A percentile compares a stretch with the other conserved stretches of the same genome.
Evolutionary conservation across 2,888 invertebrate genomes (phyloP).

Genomic region (Tryphoninae sp.): DNA sequence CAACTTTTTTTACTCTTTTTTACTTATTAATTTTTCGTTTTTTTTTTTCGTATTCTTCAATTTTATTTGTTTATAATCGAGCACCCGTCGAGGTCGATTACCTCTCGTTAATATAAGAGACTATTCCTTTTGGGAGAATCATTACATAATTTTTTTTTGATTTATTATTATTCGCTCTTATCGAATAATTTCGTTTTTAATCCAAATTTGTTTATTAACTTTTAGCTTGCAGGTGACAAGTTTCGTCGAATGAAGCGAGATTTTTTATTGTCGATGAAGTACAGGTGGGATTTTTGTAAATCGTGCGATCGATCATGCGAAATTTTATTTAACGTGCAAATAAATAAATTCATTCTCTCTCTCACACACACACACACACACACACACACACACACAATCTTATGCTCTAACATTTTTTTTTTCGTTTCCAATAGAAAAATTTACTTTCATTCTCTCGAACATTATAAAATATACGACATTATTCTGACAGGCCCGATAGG

Average conservation of each 20-base stretch:
- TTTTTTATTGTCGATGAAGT: not conserved
- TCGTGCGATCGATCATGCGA: not conserved
- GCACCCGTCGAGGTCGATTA: constrained; percentile 65
- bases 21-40: not conserved
- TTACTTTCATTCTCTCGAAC: constrained; percentile 43
- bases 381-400: not conserved
- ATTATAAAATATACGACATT: constrained; percentile 37
- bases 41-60: constrained; percentile 19
- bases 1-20: constrained; percentile 40
- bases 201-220: no score
- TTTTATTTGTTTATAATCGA: constrained; percentile 45
- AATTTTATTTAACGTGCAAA: constrained; percentile 30
- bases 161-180: not conserved
- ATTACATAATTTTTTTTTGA: constrained; percentile 22
- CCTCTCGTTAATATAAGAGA: constrained; percentile 71
- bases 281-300: not conserved
- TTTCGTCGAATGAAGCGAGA: not conserved
- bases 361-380: constrained; percentile 8
- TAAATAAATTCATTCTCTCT: constrained; percentile 23
- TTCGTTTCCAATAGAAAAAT: constrained; percentile 17
- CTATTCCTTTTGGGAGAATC: constrained; percentile 12
- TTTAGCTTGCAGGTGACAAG: no score
- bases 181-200: not conserved
- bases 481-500: constrained; percentile 40
- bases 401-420: not conserved